A percentile compares a stretch with the other conserved stretches of the same genome.
phyloP scores from a whole-genome alignment of 2,888 invertebrate genomes.

The Hypomecis punctinalis region DNA sequence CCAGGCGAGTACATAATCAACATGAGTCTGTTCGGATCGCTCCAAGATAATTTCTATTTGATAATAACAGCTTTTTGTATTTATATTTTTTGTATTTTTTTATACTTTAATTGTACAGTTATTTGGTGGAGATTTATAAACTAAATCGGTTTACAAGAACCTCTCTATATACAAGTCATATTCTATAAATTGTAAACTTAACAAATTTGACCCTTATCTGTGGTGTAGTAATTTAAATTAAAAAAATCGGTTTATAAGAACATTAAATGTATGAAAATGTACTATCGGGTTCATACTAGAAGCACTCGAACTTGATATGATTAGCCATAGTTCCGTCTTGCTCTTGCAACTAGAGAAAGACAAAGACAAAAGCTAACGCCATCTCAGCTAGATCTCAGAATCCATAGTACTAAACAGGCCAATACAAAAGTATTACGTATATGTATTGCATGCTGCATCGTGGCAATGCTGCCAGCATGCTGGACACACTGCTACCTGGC shows the following conservation, averaged over 20 bases:
- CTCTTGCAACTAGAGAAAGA: too few relatives aligned
- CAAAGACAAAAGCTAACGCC: too few relatives aligned
- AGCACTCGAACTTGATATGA: too few relatives aligned
- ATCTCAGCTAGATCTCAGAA: too few relatives aligned
- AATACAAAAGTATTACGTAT: too few relatives aligned
- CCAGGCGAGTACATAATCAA: conserved; percentile 28
- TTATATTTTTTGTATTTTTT: conserved; percentile 28
- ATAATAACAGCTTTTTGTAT: conserved; percentile 37
- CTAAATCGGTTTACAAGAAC: conserved; percentile 1
- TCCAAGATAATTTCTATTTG: conserved; percentile 24
- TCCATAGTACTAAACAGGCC: too few relatives aligned
- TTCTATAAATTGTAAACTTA: not conserved
- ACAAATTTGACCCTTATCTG: not conserved
- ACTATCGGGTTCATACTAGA: too few relatives aligned
- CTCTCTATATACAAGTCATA: not conserved
- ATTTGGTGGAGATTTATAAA: conserved; percentile 31
- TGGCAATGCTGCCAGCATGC: too few relatives aligned
- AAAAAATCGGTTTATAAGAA: not conserved
- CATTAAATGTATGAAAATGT: too few relatives aligned
- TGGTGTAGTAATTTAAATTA: not conserved
- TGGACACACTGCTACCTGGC: too few relatives aligned
- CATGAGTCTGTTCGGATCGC: conserved; percentile 16
- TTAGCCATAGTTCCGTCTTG: too few relatives aligned
- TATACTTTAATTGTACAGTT: conserved; percentile 36
- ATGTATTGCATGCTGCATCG: too few relatives aligned